These are phyloP conservation scores for Columba livia DNA, from an alignment of 2,113 vertebrate species.

Conservation along the genomic window DNA sequence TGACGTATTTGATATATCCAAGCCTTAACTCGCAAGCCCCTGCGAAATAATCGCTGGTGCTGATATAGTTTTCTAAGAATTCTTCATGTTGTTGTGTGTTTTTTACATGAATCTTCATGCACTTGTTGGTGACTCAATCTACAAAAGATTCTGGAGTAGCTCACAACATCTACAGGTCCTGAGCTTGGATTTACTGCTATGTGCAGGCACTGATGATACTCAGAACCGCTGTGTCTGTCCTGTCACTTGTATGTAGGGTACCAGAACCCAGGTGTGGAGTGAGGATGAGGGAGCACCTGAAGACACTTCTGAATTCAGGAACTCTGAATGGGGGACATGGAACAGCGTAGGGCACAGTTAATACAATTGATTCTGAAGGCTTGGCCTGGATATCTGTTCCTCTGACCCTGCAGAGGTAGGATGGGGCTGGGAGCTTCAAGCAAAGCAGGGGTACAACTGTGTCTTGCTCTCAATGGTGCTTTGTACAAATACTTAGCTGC, in stretches of 20 bases:
- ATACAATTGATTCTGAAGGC: not conserved
- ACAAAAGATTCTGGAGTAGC: not conserved
- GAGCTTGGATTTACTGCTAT: not conserved
- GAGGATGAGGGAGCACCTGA: not conserved
- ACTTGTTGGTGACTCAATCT: not conserved
- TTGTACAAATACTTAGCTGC: not conserved
- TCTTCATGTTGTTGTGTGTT: not conserved
- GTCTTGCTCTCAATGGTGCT: not conserved
- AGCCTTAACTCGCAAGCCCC: not conserved
- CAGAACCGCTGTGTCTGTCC: not conserved
- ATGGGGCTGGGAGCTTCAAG: not conserved
- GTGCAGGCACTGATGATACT: not conserved
- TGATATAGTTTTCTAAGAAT: not conserved
- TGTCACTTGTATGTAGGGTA: accelerated
- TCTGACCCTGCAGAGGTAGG: not conserved
- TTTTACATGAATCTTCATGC: not conserved
- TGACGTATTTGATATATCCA: not conserved
- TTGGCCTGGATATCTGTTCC: not conserved
- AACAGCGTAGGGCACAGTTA: not conserved
- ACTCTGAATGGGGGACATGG: not conserved
- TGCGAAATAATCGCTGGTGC: not conserved
- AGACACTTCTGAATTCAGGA: not conserved
- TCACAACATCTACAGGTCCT: not conserved
- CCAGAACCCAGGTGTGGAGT: not conserved
- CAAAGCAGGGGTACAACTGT: not conserved